phyloP scores from a whole-genome alignment of 2,797 vertebrate species.

The Pachyuromys duprasi region DNA sequence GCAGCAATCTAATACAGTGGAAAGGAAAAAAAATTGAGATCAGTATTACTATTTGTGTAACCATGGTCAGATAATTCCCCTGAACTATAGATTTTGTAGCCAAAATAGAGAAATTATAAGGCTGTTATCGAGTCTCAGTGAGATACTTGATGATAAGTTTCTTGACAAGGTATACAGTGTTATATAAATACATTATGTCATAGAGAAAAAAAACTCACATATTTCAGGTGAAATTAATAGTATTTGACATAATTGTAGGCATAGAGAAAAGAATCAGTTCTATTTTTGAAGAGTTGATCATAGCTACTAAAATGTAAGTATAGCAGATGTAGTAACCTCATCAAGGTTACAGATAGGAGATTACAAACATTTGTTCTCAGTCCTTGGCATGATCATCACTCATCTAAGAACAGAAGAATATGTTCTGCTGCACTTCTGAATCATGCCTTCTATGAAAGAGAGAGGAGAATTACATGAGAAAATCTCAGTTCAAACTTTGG shows the following conservation, averaged over 20 bases:
- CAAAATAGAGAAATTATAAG: neutral
- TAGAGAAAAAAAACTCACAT: neutral
- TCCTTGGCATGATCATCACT: neutral
- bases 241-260: neutral
- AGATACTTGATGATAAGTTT: neutral
- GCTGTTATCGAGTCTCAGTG: constrained; percentile 2
- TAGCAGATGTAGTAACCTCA: neutral
- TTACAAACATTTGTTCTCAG: neutral
- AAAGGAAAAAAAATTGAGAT: neutral
- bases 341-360: neutral
- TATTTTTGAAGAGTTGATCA: neutral
- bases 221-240: neutral
- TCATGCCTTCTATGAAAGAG: neutral
- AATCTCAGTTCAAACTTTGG: neutral
- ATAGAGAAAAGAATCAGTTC: neutral
- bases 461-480: neutral
- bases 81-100: neutral
- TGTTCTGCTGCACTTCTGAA: neutral
- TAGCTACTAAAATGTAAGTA: neutral
- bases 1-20: neutral
- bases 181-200: neutral
- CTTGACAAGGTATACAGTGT: neutral
- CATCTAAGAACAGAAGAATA: constrained; percentile 7
- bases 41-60: neutral
- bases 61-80: neutral